Conservation (phyloP, 35 echinoderm and acorn worm species). For the Chiridota heheva region DNA sequence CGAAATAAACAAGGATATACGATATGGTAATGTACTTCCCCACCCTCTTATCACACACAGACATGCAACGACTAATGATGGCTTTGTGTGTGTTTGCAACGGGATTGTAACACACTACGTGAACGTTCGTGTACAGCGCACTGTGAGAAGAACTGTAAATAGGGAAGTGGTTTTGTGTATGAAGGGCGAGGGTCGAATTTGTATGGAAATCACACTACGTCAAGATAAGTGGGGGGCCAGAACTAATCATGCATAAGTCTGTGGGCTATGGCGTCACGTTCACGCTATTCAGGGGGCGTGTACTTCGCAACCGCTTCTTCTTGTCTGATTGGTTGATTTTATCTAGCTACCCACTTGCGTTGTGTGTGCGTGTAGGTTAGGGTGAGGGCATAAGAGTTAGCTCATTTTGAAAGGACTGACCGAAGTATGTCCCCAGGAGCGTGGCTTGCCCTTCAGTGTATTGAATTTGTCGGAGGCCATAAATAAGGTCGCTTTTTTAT, state of each 20-base stretch:
- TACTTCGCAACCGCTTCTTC: too few species aligned
- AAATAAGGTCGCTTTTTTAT: slow-evolving; percentile 30
- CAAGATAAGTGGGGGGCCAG: slow-evolving; percentile 61
- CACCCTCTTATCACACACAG: slow-evolving; percentile 45
- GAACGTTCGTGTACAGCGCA: too few species aligned
- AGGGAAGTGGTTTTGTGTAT: slow-evolving; percentile 61
- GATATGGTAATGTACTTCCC: slow-evolving; percentile 36
- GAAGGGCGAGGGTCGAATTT: slow-evolving; percentile 59
- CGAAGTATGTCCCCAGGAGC: slow-evolving; percentile 55
- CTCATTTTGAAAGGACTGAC: slow-evolving; percentile 34
- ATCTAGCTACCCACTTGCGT: slow-evolving; percentile 9
- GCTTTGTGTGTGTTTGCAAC: too few species aligned
- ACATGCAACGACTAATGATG: slow-evolving; percentile 21
- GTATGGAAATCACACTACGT: slow-evolving; percentile 53
- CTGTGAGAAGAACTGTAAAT: slow-evolving; percentile 47
- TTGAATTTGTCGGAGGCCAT: slow-evolving; percentile 10
- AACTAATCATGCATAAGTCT: slow-evolving; percentile 57
- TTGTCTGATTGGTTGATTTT: slow-evolving; percentile 46
- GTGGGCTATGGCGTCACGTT: slow-evolving; percentile 55
- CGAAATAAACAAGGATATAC: too few species aligned
- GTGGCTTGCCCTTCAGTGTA: slow-evolving; percentile 32
- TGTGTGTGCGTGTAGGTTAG: slow-evolving; percentile 28
- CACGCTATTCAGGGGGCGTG: slow-evolving; percentile 52
- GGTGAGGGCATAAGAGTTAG: slow-evolving; percentile 46
- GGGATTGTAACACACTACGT: too few species aligned